These are phyloP conservation scores for Cynodonichthys magdalenae DNA, from an alignment of 2,797 vertebrate genomes.

Conservation along the genomic window DNA sequence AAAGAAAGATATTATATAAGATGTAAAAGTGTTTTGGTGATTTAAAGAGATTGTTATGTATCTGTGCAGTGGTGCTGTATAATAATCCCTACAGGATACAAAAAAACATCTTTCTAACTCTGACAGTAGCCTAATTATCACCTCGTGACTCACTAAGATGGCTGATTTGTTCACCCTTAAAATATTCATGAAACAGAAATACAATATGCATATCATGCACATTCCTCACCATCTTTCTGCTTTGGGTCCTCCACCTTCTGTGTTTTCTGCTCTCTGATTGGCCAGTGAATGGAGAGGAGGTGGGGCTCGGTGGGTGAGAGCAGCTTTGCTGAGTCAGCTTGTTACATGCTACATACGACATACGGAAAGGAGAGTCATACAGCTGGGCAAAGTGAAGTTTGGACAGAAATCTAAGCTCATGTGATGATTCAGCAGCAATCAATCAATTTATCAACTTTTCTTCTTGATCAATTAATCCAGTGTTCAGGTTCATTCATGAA, in stretches of 20 bases:
- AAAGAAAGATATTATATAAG: neutral
- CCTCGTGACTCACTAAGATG: neutral
- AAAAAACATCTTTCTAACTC: too few relatives aligned
- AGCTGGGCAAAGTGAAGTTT: neutral
- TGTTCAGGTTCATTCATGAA: too few relatives aligned
- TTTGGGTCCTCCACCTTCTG: conserved; percentile 75
- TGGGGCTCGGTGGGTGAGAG: conserved; percentile 83
- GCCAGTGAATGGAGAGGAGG: conserved; percentile 62
- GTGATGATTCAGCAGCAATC: neutral
- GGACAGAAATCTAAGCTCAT: too few relatives aligned
- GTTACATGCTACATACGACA: conserved; percentile 38
- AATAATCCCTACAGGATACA: conserved; percentile 4
- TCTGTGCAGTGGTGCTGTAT: neutral
- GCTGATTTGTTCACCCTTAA: conserved; percentile 15
- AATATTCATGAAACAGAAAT: conserved; percentile 36
- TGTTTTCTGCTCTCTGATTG: conserved; percentile 77
- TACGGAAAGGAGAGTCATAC: conserved; percentile 1
- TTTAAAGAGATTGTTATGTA: neutral
- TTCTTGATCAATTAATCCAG: neutral
- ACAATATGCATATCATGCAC: neutral
- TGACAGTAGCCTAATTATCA: neutral
- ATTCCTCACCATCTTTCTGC: conserved; percentile 84
- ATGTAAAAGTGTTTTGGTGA: neutral
- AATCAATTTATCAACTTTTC: neutral
- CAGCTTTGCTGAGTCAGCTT: conserved; percentile 87